Evolutionary conservation across 23 tunicate genomes (phyloP).

Genomic region (Aplidium turbinatum): DNA sequence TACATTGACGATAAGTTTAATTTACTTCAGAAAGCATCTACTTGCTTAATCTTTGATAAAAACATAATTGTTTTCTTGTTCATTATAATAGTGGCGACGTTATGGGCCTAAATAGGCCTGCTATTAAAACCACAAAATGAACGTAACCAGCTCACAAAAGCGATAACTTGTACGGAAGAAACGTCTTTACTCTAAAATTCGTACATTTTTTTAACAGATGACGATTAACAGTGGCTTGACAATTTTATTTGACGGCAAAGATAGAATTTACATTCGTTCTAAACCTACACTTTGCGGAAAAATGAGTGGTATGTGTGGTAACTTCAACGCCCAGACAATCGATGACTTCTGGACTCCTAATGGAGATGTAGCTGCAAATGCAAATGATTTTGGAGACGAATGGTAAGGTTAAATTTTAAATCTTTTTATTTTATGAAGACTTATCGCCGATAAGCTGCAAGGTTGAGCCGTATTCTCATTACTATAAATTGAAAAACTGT

Average conservation of each 20-base stretch:
- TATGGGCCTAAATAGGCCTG: too few species aligned
- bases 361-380: slow-evolving; percentile 93
- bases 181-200: too few species aligned
- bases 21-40: too few species aligned
- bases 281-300: slow-evolving; percentile 62
- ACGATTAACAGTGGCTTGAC: slow-evolving; percentile 96
- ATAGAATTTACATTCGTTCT: slow-evolving; percentile 84
- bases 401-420: slow-evolving; percentile 37
- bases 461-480: neutral
- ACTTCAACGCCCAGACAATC: slow-evolving; percentile 88
- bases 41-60: too few species aligned
- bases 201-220: slow-evolving; percentile 56
- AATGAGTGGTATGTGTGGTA: slow-evolving; percentile 90
- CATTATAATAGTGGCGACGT: too few species aligned
- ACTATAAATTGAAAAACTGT: too few species aligned
- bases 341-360: slow-evolving; percentile 91
- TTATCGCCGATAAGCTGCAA: neutral
- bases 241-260: slow-evolving; percentile 84
- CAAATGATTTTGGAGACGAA: slow-evolving; percentile 96
- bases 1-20: too few species aligned
- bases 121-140: too few species aligned
- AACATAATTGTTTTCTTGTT: too few species aligned
- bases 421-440: neutral
- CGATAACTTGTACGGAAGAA: too few species aligned
- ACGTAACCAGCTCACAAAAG: too few species aligned